phyloP scores from a whole-genome alignment of 2,888 invertebrate genomes.

The Thysanoteuthis rhombus region DNA sequence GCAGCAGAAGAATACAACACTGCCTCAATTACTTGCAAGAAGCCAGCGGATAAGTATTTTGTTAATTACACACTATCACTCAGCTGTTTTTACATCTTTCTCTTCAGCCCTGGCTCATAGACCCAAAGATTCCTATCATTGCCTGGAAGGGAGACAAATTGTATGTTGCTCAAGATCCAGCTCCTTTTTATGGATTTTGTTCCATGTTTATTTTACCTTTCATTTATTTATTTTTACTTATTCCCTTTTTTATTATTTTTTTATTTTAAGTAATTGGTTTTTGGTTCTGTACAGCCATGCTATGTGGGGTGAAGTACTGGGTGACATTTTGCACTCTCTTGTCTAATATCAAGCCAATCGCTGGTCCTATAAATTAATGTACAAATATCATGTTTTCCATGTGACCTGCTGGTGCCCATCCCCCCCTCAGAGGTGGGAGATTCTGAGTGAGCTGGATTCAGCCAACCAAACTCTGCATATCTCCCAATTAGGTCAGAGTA shows the following conservation, averaged over 20 bases:
- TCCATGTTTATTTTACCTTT: background rate
- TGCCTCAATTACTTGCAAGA: slow-evolving; percentile 18
- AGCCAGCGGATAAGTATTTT: slow-evolving; percentile 28
- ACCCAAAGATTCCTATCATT: slow-evolving; percentile 21
- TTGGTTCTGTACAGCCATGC: background rate
- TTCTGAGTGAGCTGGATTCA: background rate
- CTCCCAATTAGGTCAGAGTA: background rate
- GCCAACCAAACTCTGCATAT: background rate
- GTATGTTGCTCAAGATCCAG: background rate
- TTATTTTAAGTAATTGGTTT: slow-evolving; percentile 20
- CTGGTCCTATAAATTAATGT: slow-evolving; percentile 13
- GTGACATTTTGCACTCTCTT: slow-evolving; percentile 25
- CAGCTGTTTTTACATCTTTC: slow-evolving; percentile 20
- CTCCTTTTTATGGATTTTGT: background rate
- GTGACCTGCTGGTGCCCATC: background rate
- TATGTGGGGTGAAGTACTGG: background rate
- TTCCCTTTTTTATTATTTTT: background rate
- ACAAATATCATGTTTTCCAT: slow-evolving; percentile 22
- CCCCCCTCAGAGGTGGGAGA: background rate
- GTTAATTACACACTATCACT: slow-evolving; percentile 28
- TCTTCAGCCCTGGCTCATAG: slow-evolving; percentile 2
- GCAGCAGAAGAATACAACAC: background rate
- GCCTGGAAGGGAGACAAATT: slow-evolving; percentile 29
- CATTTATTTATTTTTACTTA: background rate
- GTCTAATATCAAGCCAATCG: slow-evolving; percentile 25